These are phyloP conservation scores for Sebastes iracundus DNA, from an alignment of 2,797 vertebrate species.

Conservation along the genomic window DNA sequence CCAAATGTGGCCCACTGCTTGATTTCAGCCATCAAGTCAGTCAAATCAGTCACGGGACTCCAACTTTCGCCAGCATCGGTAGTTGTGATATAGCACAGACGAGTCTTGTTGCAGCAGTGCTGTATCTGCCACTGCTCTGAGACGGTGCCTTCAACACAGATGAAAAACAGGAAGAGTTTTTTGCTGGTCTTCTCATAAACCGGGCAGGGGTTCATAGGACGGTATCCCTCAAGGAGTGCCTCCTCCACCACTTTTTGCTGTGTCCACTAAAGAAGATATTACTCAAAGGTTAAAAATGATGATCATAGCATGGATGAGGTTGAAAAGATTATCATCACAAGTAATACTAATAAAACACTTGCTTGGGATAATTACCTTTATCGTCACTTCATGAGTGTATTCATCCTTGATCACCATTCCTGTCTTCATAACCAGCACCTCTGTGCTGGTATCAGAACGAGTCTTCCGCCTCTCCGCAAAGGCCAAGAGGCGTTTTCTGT, in stretches of 20 bases:
- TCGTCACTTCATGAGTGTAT: not conserved
- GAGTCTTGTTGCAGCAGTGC: constrained; percentile 63
- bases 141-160: not conserved
- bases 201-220: constrained; percentile 21
- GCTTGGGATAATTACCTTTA: not conserved
- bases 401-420: not conserved
- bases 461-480: not conserved
- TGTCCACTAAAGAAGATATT: constrained; percentile 5
- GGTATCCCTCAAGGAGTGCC: not conserved
- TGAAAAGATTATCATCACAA: not conserved
- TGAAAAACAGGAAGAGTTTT: constrained; percentile 38
- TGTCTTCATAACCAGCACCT: not conserved
- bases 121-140: constrained; percentile 69
- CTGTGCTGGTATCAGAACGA: rapidly evolving
- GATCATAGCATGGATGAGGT: not conserved
- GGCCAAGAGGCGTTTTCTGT: not conserved
- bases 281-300: not conserved
- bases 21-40: constrained; percentile 55
- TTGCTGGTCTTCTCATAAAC: constrained; percentile 3
- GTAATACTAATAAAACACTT: not conserved
- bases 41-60: constrained; percentile 72
- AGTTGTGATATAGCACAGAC: constrained; percentile 78
- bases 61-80: constrained; percentile 64
- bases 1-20: constrained; percentile 81
- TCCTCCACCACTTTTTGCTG: not conserved